These are phyloP conservation scores for Tarsius wallacei DNA, from an alignment of 2,797 vertebrate species.

Conservation along the genomic window DNA sequence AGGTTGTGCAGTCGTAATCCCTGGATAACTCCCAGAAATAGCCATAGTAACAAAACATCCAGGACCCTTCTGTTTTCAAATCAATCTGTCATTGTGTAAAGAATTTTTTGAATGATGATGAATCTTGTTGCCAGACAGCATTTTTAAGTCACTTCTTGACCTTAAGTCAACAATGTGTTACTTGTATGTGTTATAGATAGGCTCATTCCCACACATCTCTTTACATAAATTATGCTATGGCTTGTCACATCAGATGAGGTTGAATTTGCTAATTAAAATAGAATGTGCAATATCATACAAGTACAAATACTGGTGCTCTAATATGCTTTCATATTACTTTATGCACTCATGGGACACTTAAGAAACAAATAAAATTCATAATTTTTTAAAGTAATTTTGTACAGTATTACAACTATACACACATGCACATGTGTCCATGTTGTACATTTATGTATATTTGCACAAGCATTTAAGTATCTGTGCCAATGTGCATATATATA, in stretches of 20 bases:
- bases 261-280: constrained; percentile 40
- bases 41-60: constrained; percentile 57
- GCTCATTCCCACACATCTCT: constrained; percentile 45
- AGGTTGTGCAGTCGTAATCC: constrained; percentile 69
- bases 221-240: background rate
- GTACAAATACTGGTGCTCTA: background rate
- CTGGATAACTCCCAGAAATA: constrained; percentile 67
- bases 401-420: background rate
- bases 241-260: background rate
- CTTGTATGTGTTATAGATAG: background rate
- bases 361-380: background rate
- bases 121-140: constrained; percentile 36
- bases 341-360: background rate
- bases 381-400: background rate
- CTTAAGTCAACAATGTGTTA: background rate
- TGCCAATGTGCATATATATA: background rate
- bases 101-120: constrained; percentile 67
- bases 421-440: background rate
- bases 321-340: background rate
- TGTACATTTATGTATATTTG: background rate
- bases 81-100: constrained; percentile 65
- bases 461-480: background rate
- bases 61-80: constrained; percentile 68
- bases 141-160: constrained; percentile 45
- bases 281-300: constrained; percentile 17